Evolutionary conservation across 30 jellyfish, hydroid and myxozoan species (phyloP).

Genomic region (Catostylus mosaicus): DNA sequence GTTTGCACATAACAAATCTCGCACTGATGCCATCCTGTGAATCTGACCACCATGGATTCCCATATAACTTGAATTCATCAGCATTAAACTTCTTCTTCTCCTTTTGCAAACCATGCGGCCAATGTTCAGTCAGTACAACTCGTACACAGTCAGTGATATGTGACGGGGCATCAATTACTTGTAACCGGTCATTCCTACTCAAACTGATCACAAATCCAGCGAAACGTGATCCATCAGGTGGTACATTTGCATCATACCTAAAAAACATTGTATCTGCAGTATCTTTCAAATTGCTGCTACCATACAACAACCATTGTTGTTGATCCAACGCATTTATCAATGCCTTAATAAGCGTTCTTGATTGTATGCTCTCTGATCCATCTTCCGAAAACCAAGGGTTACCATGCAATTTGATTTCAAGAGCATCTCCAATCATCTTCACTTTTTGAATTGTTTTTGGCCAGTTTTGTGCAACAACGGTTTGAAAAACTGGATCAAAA

Average conservation of each 20-base stretch:
- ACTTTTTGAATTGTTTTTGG: constrained; percentile 57
- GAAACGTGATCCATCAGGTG: constrained; percentile 35
- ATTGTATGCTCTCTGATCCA: constrained; percentile 58
- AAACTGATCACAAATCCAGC: constrained; percentile 71
- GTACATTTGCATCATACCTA: constrained; percentile 49
- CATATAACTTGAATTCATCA: constrained; percentile 75
- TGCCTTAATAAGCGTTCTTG: constrained; percentile 54
- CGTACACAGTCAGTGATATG: constrained; percentile 41
- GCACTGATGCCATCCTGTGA: constrained; percentile 67
- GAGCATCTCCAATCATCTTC: constrained; percentile 34
- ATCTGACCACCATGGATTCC: constrained; percentile 91
- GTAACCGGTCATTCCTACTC: constrained; percentile 71
- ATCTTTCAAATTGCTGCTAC: constrained; percentile 49
- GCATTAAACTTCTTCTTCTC: constrained; percentile 65
- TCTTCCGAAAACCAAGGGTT: constrained; percentile 70
- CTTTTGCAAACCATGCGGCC: constrained; percentile 77
- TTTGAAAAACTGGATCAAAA: constrained; percentile 13
- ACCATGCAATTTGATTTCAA: constrained; percentile 65
- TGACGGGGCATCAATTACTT: constrained; percentile 65
- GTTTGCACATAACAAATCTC: constrained; percentile 55
- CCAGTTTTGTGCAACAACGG: constrained; percentile 51
- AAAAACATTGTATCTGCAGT: constrained; percentile 65
- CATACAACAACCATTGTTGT: constrained; percentile 64
- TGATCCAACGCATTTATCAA: constrained; percentile 51
- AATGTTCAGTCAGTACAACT: constrained; percentile 33